Evolutionary conservation across 1,140 invertebrate genomes (phyloP).

Genomic region (Eueides isabella): DNA sequence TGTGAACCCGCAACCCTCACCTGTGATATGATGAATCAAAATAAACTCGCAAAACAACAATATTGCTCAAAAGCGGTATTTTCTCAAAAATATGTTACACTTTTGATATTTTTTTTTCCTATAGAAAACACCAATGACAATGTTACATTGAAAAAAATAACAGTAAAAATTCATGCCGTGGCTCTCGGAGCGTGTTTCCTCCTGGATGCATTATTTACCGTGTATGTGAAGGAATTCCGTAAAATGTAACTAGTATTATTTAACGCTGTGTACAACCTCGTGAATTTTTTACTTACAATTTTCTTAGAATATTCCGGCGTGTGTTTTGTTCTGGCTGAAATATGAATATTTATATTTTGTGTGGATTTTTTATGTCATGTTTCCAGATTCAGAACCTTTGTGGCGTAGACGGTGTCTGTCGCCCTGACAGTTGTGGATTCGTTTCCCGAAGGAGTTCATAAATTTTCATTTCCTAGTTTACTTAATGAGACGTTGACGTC

Average conservation of each 20-base stretch:
- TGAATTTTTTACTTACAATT: not conserved
- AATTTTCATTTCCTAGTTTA: too few relatives aligned
- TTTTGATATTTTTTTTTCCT: not conserved
- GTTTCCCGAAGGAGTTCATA: too few relatives aligned
- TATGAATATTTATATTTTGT: constrained; percentile 5
- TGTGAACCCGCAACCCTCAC: too few relatives aligned
- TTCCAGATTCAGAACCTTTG: not conserved
- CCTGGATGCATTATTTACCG: constrained; percentile 6
- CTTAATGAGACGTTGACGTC: too few relatives aligned
- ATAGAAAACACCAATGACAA: constrained; percentile 7
- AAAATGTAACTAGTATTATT: constrained; percentile 6
- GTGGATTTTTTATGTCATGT: not conserved
- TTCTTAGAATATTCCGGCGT: not conserved
- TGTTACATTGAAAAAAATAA: constrained; percentile 9
- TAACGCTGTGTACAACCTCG: not conserved
- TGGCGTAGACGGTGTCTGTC: too few relatives aligned
- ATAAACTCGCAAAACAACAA: not conserved
- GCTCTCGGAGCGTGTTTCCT: constrained; percentile 9
- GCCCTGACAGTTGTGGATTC: too few relatives aligned
- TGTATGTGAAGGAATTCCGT: not conserved
- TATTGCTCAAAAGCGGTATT: not conserved
- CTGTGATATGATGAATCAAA: too few relatives aligned
- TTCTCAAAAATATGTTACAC: not conserved
- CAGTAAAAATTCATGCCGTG: constrained; percentile 11
- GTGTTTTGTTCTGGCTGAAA: not conserved